phyloP scores from a whole-genome alignment of 2,888 invertebrate genomes.

The Mayetiola destructor region DNA sequence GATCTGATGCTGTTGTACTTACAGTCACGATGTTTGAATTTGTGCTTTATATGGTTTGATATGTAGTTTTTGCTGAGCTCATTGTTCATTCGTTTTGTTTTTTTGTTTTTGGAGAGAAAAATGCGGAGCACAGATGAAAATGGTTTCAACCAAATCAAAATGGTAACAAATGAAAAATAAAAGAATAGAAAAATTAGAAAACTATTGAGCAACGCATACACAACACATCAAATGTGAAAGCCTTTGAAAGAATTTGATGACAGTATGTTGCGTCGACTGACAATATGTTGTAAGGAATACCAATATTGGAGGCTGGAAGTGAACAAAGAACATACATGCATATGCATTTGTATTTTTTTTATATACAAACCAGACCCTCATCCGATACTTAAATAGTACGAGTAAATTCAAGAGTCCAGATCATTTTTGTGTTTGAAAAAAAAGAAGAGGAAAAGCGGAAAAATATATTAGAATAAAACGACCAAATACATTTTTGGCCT shows the following conservation, averaged over 20 bases:
- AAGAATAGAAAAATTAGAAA: no score
- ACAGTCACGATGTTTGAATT: neutral
- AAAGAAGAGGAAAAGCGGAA: neutral
- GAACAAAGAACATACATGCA: neutral
- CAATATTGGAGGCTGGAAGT: neutral
- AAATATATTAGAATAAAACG: conserved; percentile 1
- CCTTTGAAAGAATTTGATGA: no score
- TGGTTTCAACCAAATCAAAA: neutral
- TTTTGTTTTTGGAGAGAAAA: neutral
- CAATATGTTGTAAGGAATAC: conserved; percentile 12
- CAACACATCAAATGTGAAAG: no score
- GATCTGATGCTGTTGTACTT: conserved; percentile 1
- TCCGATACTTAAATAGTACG: neutral
- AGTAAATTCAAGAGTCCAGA: neutral
- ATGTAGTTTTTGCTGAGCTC: neutral
- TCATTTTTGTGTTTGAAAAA: neutral
- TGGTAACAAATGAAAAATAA: no score
- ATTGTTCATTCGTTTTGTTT: neutral
- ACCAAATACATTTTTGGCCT: neutral
- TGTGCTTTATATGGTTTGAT: neutral
- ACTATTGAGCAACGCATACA: no score
- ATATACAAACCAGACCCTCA: no score
- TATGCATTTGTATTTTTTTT: no score
- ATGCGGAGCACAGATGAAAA: neutral
- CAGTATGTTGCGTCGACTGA: no score